A percentile compares a stretch with the other conserved stretches of the same genome.
Conservation (phyloP, 1,140 invertebrate genomes). For the Oryctes rhinoceros region DNA sequence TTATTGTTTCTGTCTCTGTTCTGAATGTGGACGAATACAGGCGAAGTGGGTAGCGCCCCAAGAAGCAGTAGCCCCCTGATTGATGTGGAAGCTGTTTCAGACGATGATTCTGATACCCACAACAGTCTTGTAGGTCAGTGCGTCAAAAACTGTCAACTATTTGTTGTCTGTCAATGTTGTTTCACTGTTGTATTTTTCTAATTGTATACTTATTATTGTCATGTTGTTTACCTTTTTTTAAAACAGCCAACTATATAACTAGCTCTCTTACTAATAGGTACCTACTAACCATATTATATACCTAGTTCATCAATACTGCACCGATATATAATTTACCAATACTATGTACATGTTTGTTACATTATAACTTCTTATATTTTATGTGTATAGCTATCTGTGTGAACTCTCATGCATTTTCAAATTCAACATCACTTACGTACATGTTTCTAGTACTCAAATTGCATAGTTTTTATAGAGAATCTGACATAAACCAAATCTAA, state of each 20-base stretch:
- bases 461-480: background rate
- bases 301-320: background rate
- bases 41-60: constrained; percentile 72
- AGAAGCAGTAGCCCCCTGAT: constrained; percentile 73
- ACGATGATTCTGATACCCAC: constrained; percentile 68
- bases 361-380: background rate
- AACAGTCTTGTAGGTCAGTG: constrained; percentile 60
- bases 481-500: constrained; percentile 4
- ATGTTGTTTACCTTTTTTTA: background rate
- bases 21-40: constrained; percentile 59
- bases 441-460: constrained; percentile 2
- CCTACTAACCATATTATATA: background rate
- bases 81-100: constrained; percentile 79
- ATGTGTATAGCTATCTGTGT: constrained; percentile 5
- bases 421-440: background rate
- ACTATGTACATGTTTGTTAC: background rate
- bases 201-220: constrained; percentile 45
- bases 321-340: constrained; percentile 7
- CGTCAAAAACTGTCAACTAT: constrained; percentile 44
- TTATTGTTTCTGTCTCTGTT: constrained; percentile 37
- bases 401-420: background rate
- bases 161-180: constrained; percentile 67
- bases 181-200: constrained; percentile 15
- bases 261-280: constrained; percentile 10
- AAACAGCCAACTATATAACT: background rate